Percentiles rank a stretch among this genome's conserved stretches.
Conservation (phyloP, 2,797 vertebrate genomes). For the Acrocephalus scirpaceus region DNA sequence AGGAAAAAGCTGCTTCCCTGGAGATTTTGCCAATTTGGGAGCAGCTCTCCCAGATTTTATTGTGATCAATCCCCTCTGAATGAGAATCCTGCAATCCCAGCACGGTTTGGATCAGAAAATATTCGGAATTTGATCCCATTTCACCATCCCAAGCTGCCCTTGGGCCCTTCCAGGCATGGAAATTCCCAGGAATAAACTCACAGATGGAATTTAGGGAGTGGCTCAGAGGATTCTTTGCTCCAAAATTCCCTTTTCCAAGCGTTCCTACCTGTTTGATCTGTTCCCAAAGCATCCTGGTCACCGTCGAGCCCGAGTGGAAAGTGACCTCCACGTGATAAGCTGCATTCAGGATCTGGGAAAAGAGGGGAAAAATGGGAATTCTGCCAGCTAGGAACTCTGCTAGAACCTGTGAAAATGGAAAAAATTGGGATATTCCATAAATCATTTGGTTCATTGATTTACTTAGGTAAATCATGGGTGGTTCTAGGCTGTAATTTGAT, state of each 20-base stretch:
- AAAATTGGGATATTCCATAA: rapidly evolving
- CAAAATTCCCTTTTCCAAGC: background rate
- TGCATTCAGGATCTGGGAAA: constrained; percentile 91
- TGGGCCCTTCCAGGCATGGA: background rate
- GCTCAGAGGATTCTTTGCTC: background rate
- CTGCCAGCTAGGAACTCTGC: background rate
- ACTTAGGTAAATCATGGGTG: background rate
- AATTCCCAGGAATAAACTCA: background rate
- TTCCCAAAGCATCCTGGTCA: constrained; percentile 94
- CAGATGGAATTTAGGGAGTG: background rate
- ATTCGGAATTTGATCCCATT: background rate
- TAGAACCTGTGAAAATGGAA: background rate
- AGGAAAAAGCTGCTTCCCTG: background rate
- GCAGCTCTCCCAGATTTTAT: too few species aligned
- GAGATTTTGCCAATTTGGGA: background rate
- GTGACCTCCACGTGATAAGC: constrained; percentile 98
- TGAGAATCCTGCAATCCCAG: background rate
- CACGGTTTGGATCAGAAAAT: rapidly evolving
- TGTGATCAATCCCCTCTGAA: background rate
- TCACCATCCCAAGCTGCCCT: background rate
- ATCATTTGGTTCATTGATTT: too few species aligned
- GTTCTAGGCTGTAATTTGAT: background rate
- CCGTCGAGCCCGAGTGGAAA: constrained; percentile 94
- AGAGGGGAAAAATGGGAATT: background rate
- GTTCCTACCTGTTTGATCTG: constrained; percentile 93